A percentile compares a stretch with the other conserved stretches of the same genome.
phyloP scores from a whole-genome alignment of 2,113 vertebrate species.

The Clarias magur region DNA sequence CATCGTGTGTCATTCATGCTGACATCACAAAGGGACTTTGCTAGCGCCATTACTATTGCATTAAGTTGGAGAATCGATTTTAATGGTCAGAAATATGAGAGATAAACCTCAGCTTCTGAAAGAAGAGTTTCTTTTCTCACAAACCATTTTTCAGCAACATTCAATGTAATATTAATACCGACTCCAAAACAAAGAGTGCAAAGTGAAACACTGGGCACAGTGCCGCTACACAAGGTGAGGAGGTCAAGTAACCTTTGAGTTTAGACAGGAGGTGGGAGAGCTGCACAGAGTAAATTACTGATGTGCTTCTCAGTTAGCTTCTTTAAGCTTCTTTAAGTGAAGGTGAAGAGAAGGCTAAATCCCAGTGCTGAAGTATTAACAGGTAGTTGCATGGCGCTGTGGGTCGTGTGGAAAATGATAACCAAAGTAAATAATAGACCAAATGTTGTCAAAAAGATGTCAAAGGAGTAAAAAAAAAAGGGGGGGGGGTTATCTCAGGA shows the following conservation, averaged over 20 bases:
- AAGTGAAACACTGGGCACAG: background rate
- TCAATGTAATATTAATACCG: background rate
- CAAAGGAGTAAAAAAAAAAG: background rate
- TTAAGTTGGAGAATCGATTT: background rate
- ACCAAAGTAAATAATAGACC: background rate
- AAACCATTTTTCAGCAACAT: background rate
- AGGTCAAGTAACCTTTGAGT: background rate
- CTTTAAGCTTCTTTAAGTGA: background rate
- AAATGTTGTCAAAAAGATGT: background rate
- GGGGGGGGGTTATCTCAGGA: background rate
- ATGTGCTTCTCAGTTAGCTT: background rate
- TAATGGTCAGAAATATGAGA: background rate
- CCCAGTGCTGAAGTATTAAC: background rate
- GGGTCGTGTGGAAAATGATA: background rate
- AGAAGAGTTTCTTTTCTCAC: background rate
- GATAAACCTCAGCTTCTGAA: background rate
- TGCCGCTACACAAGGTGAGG: background rate
- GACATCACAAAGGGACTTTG: background rate
- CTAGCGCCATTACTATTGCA: background rate
- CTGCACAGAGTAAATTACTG: background rate
- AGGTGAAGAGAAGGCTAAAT: background rate
- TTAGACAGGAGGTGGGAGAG: background rate
- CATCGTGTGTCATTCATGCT: background rate
- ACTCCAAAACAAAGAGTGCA: background rate
- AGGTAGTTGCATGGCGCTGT: background rate